Conservation (phyloP, 2,797 vertebrate genomes). For the Momotus momota region DNA sequence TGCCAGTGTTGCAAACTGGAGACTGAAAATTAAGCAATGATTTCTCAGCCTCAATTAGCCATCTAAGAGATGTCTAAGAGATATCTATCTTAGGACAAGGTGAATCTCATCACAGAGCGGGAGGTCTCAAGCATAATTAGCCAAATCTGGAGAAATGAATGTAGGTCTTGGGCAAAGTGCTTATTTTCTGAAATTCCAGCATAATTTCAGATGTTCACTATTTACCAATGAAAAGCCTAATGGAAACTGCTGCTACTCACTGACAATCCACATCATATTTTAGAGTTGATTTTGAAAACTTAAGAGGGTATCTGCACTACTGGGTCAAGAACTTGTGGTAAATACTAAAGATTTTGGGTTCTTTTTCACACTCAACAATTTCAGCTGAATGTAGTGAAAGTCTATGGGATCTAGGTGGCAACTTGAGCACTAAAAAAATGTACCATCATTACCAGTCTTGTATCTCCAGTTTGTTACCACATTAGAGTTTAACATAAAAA, state of each 20-base stretch:
- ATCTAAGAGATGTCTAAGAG: background rate
- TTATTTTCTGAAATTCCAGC: background rate
- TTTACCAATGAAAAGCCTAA: background rate
- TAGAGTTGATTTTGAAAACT: background rate
- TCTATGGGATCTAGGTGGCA: background rate
- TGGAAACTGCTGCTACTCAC: background rate
- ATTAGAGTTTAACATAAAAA: background rate
- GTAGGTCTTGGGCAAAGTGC: background rate
- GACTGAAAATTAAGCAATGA: background rate
- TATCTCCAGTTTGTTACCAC: background rate
- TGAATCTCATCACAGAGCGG: fast-evolving
- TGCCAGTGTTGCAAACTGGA: background rate
- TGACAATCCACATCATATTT: background rate
- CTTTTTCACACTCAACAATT: background rate
- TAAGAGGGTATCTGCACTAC: background rate
- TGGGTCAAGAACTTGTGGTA: background rate
- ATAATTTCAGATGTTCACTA: background rate
- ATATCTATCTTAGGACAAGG: background rate
- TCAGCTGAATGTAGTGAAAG: background rate
- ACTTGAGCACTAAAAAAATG: background rate
- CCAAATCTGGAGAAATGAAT: background rate
- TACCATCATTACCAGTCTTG: background rate
- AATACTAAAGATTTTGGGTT: background rate
- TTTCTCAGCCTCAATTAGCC: background rate
- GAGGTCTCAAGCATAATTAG: background rate